Base-by-base conservation (phyloP, 2,888 invertebrate genomes). In the Aelia acuminata region DNA sequence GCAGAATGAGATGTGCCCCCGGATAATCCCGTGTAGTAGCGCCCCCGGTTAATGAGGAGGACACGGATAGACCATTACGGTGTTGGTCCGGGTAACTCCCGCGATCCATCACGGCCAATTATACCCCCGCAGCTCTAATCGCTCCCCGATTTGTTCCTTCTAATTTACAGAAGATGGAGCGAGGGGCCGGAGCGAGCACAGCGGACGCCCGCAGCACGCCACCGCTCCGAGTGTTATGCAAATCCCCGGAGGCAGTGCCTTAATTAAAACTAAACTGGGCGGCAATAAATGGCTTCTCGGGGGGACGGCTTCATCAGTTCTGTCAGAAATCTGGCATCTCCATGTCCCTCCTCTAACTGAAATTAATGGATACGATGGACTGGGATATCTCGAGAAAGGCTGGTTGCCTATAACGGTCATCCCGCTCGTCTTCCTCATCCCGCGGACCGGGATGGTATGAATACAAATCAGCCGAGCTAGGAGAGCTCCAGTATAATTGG, bases 31-130 rank as follows among this genome's bases (percentile, higher is more conserved):
- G n/a, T 35, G 80, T 80, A 80, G 80, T 80, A 80, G 80, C 80
- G 43, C 80, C 43, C 80, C 80, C n/a, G 22, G 80, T 47, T 80
- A 80, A 80, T 84, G 43, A 84, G 49, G 22, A 20, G 85, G 53
- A 85, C 85, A 85, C 85, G 85, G 49, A 20, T 22, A 31, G 26
- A 7, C 85, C 85, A 85, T 85, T 85, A 85, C 53, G n/a, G 13
- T 22, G 43, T 15, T n/a, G 22, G n/a, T 5, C 11, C 43, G 22
- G 3, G 3, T 53, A 31, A 53, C 39, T 39, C 43, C 10, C 3
- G 39, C n/a, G 85, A 85, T 85, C 85, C 85, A 85, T 85, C 85
- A 85, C 22, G 35, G 15, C 85, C 85, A 85, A 85, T 85, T 85
- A 85, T 85, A 85, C 11, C 85, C 22, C 20, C 31, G 22, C 22